Evolutionary conservation across 1,140 invertebrate genomes (phyloP).

Genomic region (Heterodera carotae): DNA sequence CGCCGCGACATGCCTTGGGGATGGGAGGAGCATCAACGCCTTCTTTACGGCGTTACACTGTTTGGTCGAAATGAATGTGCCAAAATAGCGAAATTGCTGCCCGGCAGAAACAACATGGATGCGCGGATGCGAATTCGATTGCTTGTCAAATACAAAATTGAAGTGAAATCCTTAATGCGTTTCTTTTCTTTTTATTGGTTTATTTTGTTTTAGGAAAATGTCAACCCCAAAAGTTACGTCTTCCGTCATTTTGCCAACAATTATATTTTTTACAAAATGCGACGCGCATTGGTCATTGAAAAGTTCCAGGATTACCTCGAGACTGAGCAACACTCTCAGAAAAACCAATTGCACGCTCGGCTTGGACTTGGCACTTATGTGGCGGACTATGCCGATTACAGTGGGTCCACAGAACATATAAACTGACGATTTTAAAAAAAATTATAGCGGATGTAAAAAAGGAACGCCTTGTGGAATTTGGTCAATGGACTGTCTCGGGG

Average conservation of each 20-base stretch:
- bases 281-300: conserved; percentile 26
- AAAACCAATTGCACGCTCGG: conserved; percentile 16
- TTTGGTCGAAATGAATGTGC: conserved; percentile 48
- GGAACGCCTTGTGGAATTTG: conserved; percentile 39
- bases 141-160: conserved; percentile 47
- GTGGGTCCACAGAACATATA: conserved; percentile 24
- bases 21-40: conserved; percentile 43
- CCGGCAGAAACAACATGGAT: conserved; percentile 47
- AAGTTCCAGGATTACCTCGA: conserved; percentile 27
- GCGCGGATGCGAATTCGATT: conserved; percentile 43
- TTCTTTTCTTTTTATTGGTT: conserved; percentile 35
- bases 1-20: conserved; percentile 46
- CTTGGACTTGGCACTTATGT: conserved; percentile 43
- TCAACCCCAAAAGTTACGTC: conserved; percentile 5
- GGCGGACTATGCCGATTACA: neutral
- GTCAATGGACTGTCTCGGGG: conserved; percentile 35
- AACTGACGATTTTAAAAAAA: too few relatives aligned
- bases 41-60: conserved; percentile 39
- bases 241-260: conserved; percentile 33
- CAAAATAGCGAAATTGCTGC: conserved; percentile 44
- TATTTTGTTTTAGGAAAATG: conserved; percentile 13
- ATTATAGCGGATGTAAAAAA: conserved; percentile 31
- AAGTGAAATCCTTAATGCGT: conserved; percentile 23
- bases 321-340: conserved; percentile 8
- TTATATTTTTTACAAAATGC: conserved; percentile 34